Evolutionary conservation across 2,797 vertebrate species (phyloP), one percentile per base, ranked within the genome.

Genomic region (Dallia pectoralis): DNA sequence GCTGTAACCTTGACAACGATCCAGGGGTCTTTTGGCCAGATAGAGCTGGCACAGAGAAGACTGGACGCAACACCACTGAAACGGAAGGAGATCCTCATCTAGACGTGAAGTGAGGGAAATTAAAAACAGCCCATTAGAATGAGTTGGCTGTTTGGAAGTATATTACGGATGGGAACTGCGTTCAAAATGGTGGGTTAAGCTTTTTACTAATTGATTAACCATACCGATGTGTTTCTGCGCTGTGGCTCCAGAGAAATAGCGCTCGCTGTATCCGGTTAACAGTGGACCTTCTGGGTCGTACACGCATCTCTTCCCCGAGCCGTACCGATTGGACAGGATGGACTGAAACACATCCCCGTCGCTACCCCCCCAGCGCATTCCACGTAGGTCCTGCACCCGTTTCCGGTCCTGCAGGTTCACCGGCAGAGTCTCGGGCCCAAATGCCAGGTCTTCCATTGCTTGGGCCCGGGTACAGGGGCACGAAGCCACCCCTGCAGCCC

Each of bases 51-150:
- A 95, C 2, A 93, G 76, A 7, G 91, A 71, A 61, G 94, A 93
- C 56, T 92, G 86, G 3, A 91, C 76, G 71, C 94, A 95, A 69
- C 94, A 95, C 94, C 93, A 94, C 76, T 93, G 91, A 80, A 94
- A 95, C 0, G 94, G 94, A 74, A 94, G 81, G 25, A 95, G 89
- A 72, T 95, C 94, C 49, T 87, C 88, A 78, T 93, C 94, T 95
- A 75, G 30, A 63, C 16, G 19, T 32, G 29, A 29, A 16, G 7
- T 5, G 15, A 30, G 16, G 6, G 25, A 32, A 63, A 30, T 2
- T 30, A 63, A 29, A 19, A 63, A 63, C 1, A 63, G 62, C 3
- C 29, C 7, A 64, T 8, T 16, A 19, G 29, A 29, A 64, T 32
- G 1, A 64, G 29, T 12, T 64, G 30, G 14, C 62, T 32, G 32